Evolutionary conservation across 2,113 vertebrate genomes (phyloP), one percentile per base, ranked within the genome.

Genomic region (Bos javanicus): DNA sequence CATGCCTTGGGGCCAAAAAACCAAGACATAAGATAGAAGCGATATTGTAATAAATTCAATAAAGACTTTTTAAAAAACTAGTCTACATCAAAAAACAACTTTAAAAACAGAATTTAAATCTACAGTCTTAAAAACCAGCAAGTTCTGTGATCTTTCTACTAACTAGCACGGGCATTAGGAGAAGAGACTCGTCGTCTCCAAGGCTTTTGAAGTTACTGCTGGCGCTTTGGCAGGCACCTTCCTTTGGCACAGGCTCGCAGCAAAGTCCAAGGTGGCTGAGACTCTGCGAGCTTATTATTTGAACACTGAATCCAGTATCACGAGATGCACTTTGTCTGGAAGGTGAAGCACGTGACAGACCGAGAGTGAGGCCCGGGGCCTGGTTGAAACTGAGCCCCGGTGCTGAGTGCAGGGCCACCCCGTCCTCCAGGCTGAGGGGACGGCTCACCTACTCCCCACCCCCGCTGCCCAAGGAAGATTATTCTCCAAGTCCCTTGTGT

Each of bases 371-470:
- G 57, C 43, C 39, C 1, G 0, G n/a, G 26, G 10, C n/a, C 64
- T 76, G 9, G 25, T 14, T 26, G 28, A 26, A 19, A 13, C 12
- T 7, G 15, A 16, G 23, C 54, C 36, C 25, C 0, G 0, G 33
- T 1, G 46, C 57, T 13, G 39, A n/a, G 26, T 6, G 7, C 48
- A 9, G 62, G 59, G 57, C 48, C 30, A 0, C 7, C 3, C 50
- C 7, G 14, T 6, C 17, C 26, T 52, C 60, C 11, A 23, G 11
- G 81, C 10, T 39, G 10, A 21, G 30, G 5, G 0, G 17, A 15
- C 9, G 2, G 2, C 30, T 17, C 19, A 0, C 17, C 14, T 2
- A 7, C 60, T 9, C 17, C 76, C 43, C 64, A 30, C 52, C 33
- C 36, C 21, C 4, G 8, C 43, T 11, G 62, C 54, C 91, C 60